Percentiles rank a stretch among this genome's conserved stretches.
Conservation (phyloP, 2,113 vertebrate genomes). For the Indri indri region DNA sequence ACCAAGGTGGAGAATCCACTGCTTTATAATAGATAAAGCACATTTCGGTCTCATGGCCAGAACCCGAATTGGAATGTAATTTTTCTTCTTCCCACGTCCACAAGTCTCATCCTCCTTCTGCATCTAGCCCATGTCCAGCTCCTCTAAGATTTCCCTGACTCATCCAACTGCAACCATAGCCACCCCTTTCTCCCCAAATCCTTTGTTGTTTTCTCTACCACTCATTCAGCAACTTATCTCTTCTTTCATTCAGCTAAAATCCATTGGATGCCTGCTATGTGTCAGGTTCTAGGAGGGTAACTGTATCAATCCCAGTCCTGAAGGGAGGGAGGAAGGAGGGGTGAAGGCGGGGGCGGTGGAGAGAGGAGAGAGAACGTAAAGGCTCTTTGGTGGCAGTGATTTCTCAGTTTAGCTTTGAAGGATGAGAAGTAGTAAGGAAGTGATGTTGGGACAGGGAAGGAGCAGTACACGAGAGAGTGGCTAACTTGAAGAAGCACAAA, state of each 20-base stretch:
- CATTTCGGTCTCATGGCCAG: background rate
- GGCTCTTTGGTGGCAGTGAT: background rate
- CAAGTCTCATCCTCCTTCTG: background rate
- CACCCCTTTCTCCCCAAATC: background rate
- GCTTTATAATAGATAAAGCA: background rate
- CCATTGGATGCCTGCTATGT: background rate
- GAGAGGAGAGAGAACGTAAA: background rate
- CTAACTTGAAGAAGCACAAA: background rate
- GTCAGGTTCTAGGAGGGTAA: background rate
- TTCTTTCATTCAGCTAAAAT: background rate
- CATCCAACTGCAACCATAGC: background rate
- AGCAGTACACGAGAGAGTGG: background rate
- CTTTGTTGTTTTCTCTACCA: background rate
- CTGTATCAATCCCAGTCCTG: background rate
- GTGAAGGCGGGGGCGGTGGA: background rate
- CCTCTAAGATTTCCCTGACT: background rate
- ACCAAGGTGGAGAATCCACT: background rate
- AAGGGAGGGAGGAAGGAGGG: background rate
- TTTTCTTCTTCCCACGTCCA: too few species aligned
- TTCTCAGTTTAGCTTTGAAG: background rate
- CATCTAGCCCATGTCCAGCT: background rate
- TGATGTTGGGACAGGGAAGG: background rate
- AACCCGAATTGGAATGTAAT: background rate
- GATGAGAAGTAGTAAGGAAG: background rate
- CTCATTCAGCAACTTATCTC: background rate